Percentiles rank a stretch among this genome's conserved stretches.
phyloP scores from a whole-genome alignment of 2,113 vertebrate genomes.

The Ochotona princeps region DNA sequence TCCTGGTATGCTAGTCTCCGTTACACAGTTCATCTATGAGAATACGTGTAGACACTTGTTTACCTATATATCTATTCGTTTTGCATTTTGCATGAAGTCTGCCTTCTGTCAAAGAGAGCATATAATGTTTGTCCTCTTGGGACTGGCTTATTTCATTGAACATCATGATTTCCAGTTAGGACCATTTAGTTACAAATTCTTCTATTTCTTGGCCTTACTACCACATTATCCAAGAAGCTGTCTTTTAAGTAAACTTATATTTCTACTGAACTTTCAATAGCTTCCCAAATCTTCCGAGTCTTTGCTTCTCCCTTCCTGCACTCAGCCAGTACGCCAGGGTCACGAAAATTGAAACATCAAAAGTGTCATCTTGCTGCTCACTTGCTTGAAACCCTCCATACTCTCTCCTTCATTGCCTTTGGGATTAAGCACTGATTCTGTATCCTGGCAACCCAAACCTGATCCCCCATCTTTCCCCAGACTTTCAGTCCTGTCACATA shows the following conservation, averaged over 20 bases:
- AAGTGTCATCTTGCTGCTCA: background rate
- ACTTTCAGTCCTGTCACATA: fast-evolving
- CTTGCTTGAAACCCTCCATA: background rate
- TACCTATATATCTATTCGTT: too few relatives aligned
- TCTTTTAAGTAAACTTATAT: background rate
- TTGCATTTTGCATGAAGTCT: too few relatives aligned
- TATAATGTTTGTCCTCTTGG: too few relatives aligned
- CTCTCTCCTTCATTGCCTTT: background rate
- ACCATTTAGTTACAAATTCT: too few relatives aligned
- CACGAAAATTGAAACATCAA: background rate
- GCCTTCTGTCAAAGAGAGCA: too few relatives aligned
- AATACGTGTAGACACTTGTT: too few relatives aligned
- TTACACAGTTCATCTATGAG: too few relatives aligned
- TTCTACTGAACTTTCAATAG: background rate
- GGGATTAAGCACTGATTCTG: background rate
- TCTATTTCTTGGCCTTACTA: too few relatives aligned
- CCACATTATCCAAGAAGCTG: background rate
- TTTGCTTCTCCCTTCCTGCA: background rate
- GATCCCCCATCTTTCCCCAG: background rate
- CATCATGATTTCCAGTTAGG: too few relatives aligned
- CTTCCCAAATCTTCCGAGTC: background rate
- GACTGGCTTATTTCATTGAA: too few relatives aligned
- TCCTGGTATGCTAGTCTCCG: too few relatives aligned
- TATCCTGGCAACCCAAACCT: too few relatives aligned
- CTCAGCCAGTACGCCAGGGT: background rate